Evolutionary conservation across 2,113 vertebrate species (phyloP).

Genomic region (Calidris pygmaea): DNA sequence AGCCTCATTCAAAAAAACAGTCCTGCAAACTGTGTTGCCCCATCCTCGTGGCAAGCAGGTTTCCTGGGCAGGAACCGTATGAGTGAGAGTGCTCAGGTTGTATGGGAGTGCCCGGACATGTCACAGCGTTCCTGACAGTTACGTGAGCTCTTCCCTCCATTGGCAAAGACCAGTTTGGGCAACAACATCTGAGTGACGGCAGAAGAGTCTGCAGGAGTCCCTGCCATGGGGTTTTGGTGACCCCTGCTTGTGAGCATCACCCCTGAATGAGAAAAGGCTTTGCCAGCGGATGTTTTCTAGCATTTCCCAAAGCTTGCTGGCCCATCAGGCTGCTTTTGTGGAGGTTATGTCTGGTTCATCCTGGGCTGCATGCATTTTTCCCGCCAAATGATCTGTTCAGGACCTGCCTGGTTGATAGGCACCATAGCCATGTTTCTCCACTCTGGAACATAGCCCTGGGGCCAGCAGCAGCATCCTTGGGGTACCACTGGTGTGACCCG

Average conservation of each 20-base stretch:
- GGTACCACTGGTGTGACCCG: neutral
- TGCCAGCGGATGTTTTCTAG: neutral
- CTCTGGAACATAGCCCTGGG: neutral
- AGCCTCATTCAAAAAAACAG: neutral
- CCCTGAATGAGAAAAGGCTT: neutral
- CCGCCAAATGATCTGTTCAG: neutral
- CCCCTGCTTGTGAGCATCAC: neutral
- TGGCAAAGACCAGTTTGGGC: neutral
- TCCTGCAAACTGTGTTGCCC: neutral
- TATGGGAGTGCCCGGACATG: neutral
- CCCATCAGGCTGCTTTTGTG: neutral
- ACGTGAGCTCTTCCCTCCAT: neutral
- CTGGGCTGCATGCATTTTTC: neutral
- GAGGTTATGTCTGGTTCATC: neutral
- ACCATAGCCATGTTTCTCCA: neutral
- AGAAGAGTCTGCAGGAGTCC: neutral
- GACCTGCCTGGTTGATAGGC: neutral
- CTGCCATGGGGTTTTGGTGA: neutral
- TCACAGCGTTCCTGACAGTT: neutral
- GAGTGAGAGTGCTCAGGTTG: neutral
- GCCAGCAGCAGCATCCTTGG: neutral
- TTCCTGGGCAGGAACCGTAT: neutral
- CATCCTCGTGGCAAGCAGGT: neutral
- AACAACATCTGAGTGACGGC: neutral
- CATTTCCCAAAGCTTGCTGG: neutral